Evolutionary conservation across 2,797 vertebrate species (phyloP).

Genomic region (Scyliorhinus canicula): DNA sequence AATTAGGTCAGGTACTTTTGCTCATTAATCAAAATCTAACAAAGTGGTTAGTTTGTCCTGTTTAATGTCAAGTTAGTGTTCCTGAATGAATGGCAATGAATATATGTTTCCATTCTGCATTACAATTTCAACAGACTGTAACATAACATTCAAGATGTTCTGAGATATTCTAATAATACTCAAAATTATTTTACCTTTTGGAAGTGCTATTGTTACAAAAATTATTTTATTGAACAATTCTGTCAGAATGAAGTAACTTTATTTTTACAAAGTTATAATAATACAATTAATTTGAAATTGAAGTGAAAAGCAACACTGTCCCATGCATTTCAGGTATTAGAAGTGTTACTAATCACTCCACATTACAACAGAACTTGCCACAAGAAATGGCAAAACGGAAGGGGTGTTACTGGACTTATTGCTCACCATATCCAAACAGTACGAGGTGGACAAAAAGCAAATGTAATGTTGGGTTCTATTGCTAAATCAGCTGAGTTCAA

Average conservation of each 20-base stretch:
- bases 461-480: not conserved
- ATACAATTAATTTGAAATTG: not conserved
- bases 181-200: not conserved
- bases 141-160: not conserved
- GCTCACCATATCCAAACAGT: not conserved
- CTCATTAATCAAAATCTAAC: not conserved
- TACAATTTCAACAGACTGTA: not conserved
- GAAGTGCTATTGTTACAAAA: not conserved
- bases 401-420: not conserved
- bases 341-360: not conserved
- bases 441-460: not conserved
- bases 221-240: not conserved
- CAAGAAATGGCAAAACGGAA: not conserved
- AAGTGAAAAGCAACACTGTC: not conserved
- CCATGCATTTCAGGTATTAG: not conserved
- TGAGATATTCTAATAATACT: not conserved
- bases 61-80: not conserved
- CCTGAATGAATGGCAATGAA: not conserved
- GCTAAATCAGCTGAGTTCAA: not conserved
- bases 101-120: not conserved
- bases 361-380: not conserved
- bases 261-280: not conserved
- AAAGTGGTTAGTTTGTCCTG: not conserved
- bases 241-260: not conserved
- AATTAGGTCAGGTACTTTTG: too few relatives aligned